phyloP scores from a whole-genome alignment of 2,113 vertebrate genomes.

The Azemiops feae region DNA sequence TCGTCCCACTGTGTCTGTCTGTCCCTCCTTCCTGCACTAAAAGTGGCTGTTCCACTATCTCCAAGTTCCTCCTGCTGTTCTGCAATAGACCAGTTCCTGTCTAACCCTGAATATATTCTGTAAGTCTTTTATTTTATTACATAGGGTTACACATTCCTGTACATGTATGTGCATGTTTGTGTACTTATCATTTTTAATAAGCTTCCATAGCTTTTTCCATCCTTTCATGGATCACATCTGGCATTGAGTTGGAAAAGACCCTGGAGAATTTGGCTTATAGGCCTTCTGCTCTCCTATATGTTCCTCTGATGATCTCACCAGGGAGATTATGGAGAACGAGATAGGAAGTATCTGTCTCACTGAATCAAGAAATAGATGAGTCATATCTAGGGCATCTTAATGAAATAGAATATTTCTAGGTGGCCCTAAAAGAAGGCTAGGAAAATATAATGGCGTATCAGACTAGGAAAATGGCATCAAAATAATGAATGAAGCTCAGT shows the following conservation, averaged over 20 bases:
- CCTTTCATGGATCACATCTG: background rate
- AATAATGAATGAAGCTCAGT: background rate
- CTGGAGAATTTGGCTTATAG: background rate
- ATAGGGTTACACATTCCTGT: constrained; percentile 31
- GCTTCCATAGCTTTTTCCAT: background rate
- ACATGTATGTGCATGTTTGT: constrained; percentile 1
- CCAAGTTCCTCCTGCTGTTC: constrained; percentile 93
- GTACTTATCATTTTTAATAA: constrained; percentile 25
- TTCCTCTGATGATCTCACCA: background rate
- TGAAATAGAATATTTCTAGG: background rate
- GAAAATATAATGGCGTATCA: background rate
- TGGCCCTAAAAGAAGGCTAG: no score
- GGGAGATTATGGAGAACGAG: background rate
- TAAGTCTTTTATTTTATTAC: constrained; percentile 72
- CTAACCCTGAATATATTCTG: constrained; percentile 75
- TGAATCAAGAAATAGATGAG: background rate
- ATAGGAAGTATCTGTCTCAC: background rate
- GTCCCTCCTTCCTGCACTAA: constrained; percentile 61
- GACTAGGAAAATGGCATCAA: background rate
- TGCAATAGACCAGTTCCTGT: constrained; percentile 94
- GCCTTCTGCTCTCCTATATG: background rate
- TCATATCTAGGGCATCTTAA: background rate
- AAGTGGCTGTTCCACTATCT: constrained; percentile 91
- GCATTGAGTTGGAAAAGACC: no score
- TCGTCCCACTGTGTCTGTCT: constrained; percentile 52